phyloP scores from a whole-genome alignment of 1,140 invertebrate genomes.

The Euschistus heros region DNA sequence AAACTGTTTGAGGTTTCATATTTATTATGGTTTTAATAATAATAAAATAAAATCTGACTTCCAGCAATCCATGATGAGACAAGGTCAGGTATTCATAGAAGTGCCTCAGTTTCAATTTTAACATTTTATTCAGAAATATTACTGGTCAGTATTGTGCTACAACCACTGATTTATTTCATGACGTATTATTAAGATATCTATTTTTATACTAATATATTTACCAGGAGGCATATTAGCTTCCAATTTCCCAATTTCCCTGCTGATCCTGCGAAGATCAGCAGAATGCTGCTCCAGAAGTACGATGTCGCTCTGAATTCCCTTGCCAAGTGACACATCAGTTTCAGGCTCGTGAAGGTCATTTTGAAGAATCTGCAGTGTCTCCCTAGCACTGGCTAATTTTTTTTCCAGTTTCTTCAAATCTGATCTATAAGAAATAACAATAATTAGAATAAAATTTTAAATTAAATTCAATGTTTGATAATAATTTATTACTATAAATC shows the following conservation, averaged over 20 bases:
- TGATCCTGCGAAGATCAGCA: slow-evolving; percentile 42
- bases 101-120: too few species aligned
- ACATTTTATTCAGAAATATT: too few species aligned
- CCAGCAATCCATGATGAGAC: too few species aligned
- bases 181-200: too few species aligned
- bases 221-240: slow-evolving; percentile 37
- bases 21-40: too few species aligned
- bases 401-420: slow-evolving; percentile 33
- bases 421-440: slow-evolving; percentile 30
- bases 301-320: slow-evolving; percentile 49
- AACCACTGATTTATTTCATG: too few species aligned
- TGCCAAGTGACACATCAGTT: slow-evolving; percentile 43
- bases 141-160: too few species aligned
- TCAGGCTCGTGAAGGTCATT: slow-evolving; percentile 44
- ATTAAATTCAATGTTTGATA: too few species aligned
- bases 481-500: too few species aligned
- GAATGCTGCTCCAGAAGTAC: slow-evolving; percentile 50
- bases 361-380: slow-evolving; percentile 40
- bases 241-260: slow-evolving; percentile 36
- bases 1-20: too few species aligned
- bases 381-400: slow-evolving; percentile 33
- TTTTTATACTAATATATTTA: slow-evolving; percentile 22
- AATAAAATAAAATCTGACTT: too few species aligned
- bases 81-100: too few species aligned
- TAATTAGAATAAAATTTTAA: neutral